These are phyloP conservation scores for Gymnoscopelus microlampas DNA, from an alignment of 2,797 vertebrate genomes.

Conservation along the genomic window DNA sequence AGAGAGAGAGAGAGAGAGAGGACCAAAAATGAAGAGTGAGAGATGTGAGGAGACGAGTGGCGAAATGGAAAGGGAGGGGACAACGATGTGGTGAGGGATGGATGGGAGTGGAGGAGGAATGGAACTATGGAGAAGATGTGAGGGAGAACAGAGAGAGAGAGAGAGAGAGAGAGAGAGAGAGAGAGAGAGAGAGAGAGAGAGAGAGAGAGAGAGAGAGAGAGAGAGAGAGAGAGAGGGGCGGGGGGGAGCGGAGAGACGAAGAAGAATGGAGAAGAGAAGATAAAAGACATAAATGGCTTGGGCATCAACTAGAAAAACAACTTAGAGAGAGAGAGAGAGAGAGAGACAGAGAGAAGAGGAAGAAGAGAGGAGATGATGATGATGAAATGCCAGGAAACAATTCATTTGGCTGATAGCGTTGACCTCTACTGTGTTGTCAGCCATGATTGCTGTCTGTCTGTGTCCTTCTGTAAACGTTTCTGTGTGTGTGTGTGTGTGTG, in stretches of 20 bases:
- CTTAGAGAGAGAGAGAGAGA: conserved; percentile 29
- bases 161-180: background rate
- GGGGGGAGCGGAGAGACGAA: background rate
- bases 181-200: background rate
- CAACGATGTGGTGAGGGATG: background rate
- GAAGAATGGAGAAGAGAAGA: background rate
- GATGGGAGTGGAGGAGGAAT: background rate
- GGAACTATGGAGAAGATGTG: background rate
- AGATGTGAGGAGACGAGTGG: conserved; percentile 5
- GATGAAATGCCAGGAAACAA: conserved; percentile 75
- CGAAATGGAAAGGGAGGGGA: background rate
- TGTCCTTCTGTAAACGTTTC: background rate
- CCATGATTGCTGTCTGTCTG: conserved; percentile 37
- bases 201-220: background rate
- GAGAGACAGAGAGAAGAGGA: conserved; percentile 13
- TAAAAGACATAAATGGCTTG: background rate
- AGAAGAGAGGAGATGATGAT: conserved; percentile 66
- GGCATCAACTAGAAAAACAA: background rate
- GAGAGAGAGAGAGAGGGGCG: background rate
- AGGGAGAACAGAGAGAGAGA: background rate
- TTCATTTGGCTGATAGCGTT: conserved; percentile 65
- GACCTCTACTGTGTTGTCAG: conserved; percentile 69
- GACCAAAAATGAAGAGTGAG: background rate
- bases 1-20: background rate
- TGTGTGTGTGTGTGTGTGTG: background rate